phyloP scores from a whole-genome alignment of 2,113 vertebrate species.

The Halichoeres trimaculatus region DNA sequence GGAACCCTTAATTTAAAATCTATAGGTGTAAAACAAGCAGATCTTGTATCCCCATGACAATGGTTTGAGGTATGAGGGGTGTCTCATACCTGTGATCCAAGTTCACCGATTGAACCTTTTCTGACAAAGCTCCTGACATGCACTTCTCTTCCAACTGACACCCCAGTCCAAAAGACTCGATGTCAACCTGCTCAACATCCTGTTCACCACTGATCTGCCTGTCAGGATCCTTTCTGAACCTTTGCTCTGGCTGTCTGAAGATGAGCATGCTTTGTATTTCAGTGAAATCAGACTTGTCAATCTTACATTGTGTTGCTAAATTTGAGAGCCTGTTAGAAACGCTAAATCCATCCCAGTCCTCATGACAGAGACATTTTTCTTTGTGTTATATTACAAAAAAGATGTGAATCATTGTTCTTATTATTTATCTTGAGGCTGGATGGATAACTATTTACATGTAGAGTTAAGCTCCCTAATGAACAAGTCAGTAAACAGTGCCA shows the following conservation, averaged over 20 bases:
- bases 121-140: neutral
- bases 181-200: slow-evolving; percentile 51
- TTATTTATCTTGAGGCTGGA: neutral
- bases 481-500: too few species aligned
- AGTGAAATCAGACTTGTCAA: neutral
- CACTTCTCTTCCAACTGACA: slow-evolving; percentile 19
- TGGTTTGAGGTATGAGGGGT: neutral
- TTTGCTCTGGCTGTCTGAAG: neutral
- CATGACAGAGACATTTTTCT: too few species aligned
- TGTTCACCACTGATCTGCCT: slow-evolving; percentile 1
- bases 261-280: slow-evolving; percentile 1
- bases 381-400: too few species aligned
- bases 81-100: neutral
- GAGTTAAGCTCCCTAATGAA: too few species aligned
- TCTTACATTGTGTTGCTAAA: neutral
- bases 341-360: too few species aligned
- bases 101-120: slow-evolving; percentile 28
- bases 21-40: neutral
- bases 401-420: neutral
- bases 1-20: too few species aligned
- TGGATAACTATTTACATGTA: too few species aligned
- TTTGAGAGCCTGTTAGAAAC: neutral
- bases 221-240: neutral
- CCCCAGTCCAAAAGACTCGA: neutral
- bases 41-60: neutral